Base-by-base conservation (phyloP, 2,888 invertebrate species). In the Hoplodrina ambigua region DNA sequence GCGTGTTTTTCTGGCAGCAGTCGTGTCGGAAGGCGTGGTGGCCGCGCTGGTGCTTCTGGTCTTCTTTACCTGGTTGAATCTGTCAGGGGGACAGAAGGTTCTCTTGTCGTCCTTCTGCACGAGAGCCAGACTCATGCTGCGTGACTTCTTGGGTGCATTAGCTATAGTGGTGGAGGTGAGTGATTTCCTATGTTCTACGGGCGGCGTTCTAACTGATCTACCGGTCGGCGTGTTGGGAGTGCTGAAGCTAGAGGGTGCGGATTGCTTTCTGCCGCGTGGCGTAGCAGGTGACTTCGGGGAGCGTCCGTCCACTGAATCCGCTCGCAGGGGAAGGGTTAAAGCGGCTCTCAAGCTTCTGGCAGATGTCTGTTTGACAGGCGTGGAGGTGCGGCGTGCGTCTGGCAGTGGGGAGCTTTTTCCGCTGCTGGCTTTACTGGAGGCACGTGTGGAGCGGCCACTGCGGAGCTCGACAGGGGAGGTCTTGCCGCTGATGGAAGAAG, bases 121-220 rank as follows among this genome's bases (percentile, higher is more conserved):
- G 61, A 79, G 82, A 54, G 94, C 94, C 68, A 94, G 80, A 70
- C 94, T 96, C 94, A 93, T 93, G 86, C 94, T 95, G 41, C 94
- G 88, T 3, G 94, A 92, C 72, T 96, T 96, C 81, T 95, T 96
- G n/a, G 94, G 92, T 8, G 88, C 76, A 69, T 85, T 88, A 17
- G 83, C 49, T 57, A 88, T 80, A 8, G 86, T 78, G 58, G 88
- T 82, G 44, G 92, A 85, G 15, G 92, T 89, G 80, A 92, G 88
- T 6, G 93, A 92, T 76, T 93, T 94, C 59, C 88, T 88, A 62
- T 89, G 82, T 59, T 94, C 92, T 17, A 75, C 86, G 13, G 91
- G 92, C 49, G 94, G 94, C 4, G 94, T 93, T 53, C 91, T 86
- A 20, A 85, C 86, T 20, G 92, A 82, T 66, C 92, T 82, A 73